A percentile compares a stretch with the other conserved stretches of the same genome.
These are phyloP conservation scores for Eulemur macaco DNA, from an alignment of 2,113 vertebrate species.

Conservation along the genomic window DNA sequence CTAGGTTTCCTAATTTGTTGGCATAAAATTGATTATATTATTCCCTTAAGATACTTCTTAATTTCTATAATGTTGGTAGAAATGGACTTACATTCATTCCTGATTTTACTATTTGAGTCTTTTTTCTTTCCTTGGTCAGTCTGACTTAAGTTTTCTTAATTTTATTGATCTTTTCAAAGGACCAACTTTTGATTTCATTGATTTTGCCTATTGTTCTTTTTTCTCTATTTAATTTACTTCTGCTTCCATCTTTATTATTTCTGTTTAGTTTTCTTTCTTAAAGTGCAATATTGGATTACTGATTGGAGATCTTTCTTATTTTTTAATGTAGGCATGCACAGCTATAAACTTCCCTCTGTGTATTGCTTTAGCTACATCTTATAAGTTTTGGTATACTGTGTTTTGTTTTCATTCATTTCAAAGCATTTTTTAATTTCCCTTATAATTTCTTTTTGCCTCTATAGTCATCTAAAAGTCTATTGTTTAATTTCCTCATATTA, in stretches of 20 bases:
- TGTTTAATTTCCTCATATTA: too few relatives aligned
- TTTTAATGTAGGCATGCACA: background rate
- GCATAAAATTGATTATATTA: background rate
- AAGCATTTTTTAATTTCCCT: background rate
- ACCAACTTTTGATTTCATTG: background rate
- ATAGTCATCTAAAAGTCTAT: background rate
- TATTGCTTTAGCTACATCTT: background rate
- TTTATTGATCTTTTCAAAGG: conserved; percentile 4
- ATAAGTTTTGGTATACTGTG: background rate
- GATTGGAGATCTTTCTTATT: background rate
- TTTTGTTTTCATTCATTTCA: background rate
- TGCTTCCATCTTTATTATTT: background rate
- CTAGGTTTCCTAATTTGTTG: background rate
- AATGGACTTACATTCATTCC: background rate
- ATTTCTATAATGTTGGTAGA: background rate
- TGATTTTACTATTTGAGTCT: background rate
- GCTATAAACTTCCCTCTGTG: background rate
- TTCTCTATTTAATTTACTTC: background rate
- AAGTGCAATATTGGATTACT: background rate
- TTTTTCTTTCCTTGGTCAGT: background rate
- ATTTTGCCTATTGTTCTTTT: background rate
- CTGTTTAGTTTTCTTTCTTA: background rate
- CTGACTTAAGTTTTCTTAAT: background rate
- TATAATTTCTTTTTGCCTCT: background rate
- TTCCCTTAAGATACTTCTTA: background rate